Percentiles rank a stretch among this genome's conserved stretches.
These are phyloP conservation scores for mouse (Mus musculus) DNA, from an alignment of 2,113 vertebrate species.

Conservation along the genomic window DNA sequence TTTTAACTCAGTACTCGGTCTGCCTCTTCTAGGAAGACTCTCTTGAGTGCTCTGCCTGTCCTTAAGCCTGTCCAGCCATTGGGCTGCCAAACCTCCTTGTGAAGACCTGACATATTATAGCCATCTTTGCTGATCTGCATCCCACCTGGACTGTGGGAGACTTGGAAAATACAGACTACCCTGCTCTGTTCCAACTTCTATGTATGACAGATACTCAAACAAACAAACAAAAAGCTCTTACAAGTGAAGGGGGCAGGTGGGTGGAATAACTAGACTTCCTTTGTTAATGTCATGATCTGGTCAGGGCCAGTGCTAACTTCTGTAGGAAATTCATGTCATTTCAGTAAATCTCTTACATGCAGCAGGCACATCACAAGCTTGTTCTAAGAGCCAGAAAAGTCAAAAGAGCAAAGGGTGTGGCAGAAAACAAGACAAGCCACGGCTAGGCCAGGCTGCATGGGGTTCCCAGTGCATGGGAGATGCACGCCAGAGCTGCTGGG, in stretches of 20 bases:
- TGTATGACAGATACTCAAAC: background rate
- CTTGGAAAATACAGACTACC: background rate
- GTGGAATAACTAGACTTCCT: background rate
- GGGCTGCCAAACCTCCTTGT: too few relatives aligned
- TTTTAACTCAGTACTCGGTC: background rate
- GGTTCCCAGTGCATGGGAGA: background rate
- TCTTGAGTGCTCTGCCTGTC: background rate
- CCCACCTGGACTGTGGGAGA: background rate
- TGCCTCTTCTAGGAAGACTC: slow-evolving; percentile 21
- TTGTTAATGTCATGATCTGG: background rate
- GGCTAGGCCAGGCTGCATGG: background rate
- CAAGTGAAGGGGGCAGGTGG: background rate
- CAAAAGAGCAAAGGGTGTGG: background rate
- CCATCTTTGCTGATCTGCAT: background rate
- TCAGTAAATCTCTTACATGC: background rate
- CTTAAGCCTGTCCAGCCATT: background rate
- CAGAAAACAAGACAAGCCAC: background rate
- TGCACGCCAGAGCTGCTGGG: background rate
- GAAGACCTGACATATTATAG: background rate
- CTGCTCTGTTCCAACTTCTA: background rate
- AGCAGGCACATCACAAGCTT: background rate
- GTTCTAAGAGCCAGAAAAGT: background rate
- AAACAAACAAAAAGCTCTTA: background rate
- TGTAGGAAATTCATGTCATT: background rate
- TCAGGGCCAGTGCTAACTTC: background rate